Evolutionary conservation across 2,888 invertebrate species (phyloP).

Genomic region (Dryobota labecula): DNA sequence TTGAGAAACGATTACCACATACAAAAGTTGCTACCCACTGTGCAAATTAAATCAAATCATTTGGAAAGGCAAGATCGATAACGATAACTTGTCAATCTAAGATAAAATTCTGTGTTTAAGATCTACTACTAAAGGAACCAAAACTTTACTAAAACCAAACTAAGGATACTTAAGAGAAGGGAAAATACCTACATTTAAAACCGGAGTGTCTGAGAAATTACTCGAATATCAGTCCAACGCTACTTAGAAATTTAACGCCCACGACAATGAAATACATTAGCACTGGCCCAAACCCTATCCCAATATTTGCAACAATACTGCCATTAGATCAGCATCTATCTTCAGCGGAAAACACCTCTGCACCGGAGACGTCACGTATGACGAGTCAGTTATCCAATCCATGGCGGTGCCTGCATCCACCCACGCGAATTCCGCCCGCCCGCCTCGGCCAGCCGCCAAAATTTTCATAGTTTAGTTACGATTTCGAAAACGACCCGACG

Average conservation of each 20-base stretch:
- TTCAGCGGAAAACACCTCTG: conserved; percentile 90
- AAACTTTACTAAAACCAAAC: background rate
- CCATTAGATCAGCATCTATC: conserved; percentile 84
- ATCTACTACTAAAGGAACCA: background rate
- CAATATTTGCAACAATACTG: conserved; percentile 68
- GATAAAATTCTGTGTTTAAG: background rate
- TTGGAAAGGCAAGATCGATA: background rate
- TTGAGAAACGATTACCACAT: background rate
- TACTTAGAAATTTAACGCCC: conserved; percentile 28
- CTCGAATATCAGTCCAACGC: conserved; percentile 2
- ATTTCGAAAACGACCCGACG: conserved; percentile 91
- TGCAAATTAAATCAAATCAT: background rate
- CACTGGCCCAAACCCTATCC: conserved; percentile 63
- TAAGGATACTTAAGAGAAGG: background rate
- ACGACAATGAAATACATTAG: conserved; percentile 42
- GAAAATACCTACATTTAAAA: background rate
- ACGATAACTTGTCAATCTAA: too few species aligned
- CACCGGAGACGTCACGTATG: conserved; percentile 84
- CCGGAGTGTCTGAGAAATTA: background rate
- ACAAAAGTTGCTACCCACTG: background rate
- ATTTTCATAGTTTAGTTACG: conserved; percentile 90
- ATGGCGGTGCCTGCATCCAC: conserved; percentile 79
- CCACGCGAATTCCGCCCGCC: conserved; percentile 87
- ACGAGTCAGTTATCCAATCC: conserved; percentile 85
- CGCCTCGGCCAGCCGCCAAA: conserved; percentile 88